Percentiles rank a stretch among this genome's conserved stretches.
phyloP scores from a whole-genome alignment of 2,888 invertebrate genomes.

The Dryobota labecula region DNA sequence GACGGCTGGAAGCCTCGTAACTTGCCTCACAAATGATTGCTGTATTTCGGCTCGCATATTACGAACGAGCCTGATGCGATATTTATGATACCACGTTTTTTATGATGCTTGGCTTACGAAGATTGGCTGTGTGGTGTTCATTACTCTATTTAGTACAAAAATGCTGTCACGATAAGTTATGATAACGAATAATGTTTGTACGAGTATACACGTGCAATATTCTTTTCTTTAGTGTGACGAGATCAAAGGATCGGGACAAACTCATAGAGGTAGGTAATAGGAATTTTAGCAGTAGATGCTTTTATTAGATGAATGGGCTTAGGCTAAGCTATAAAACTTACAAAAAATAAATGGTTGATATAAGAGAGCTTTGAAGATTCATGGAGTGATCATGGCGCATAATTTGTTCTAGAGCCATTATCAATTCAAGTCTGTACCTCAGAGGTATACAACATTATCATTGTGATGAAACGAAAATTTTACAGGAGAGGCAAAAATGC shows the following conservation, averaged over 20 bases:
- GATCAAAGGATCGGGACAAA: neutral
- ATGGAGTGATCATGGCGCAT: neutral
- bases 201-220: constrained; percentile 1
- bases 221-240: neutral
- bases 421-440: too few relatives aligned
- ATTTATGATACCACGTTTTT: constrained; percentile 64
- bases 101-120: constrained; percentile 47
- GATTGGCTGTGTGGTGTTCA: constrained; percentile 49
- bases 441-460: too few relatives aligned
- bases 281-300: neutral
- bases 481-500: too few relatives aligned
- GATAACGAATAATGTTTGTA: constrained; percentile 10
- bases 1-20: constrained; percentile 74
- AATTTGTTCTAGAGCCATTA: neutral
- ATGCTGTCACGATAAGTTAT: constrained; percentile 28
- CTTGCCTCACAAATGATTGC: constrained; percentile 82
- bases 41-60: constrained; percentile 68
- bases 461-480: too few relatives aligned
- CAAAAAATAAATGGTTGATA: neutral
- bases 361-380: neutral
- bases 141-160: constrained; percentile 50
- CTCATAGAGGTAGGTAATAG: neutral
- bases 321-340: neutral
- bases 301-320: neutral
- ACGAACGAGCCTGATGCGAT: constrained; percentile 66